Evolutionary conservation across 2,797 vertebrate species (phyloP).

Genomic region (Schizopygopsis malacanthus): DNA sequence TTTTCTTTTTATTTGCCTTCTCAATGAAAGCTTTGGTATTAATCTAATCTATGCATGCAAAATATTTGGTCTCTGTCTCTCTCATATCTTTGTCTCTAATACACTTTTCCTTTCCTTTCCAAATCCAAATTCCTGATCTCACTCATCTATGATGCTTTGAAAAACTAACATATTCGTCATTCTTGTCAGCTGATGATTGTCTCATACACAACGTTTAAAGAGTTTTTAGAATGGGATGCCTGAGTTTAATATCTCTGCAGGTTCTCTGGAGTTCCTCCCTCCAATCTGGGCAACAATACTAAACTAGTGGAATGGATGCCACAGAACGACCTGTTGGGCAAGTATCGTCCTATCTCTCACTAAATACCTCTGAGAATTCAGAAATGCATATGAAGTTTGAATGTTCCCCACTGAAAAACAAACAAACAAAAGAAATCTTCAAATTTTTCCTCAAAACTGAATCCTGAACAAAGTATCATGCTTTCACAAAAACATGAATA

Average conservation of each 20-base stretch:
- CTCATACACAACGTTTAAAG: background rate
- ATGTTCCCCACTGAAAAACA: background rate
- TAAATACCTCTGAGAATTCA: background rate
- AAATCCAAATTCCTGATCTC: background rate
- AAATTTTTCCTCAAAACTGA: background rate
- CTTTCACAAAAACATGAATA: no score
- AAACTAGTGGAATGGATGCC: constrained; percentile 98
- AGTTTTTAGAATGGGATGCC: background rate
- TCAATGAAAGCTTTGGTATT: constrained; percentile 75
- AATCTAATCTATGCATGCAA: constrained; percentile 57
- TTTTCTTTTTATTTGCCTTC: constrained; percentile 70
- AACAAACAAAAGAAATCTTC: no score
- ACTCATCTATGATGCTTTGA: background rate
- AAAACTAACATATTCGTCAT: background rate
- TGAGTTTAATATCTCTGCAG: constrained; percentile 69
- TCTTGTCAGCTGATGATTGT: background rate
- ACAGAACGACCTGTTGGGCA: constrained; percentile 96
- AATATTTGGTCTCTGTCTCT: background rate
- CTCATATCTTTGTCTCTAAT: constrained; percentile 2
- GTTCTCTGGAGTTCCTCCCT: constrained; percentile 92
- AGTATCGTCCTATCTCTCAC: constrained; percentile 63
- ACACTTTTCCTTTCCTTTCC: background rate
- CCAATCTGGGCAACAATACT: constrained; percentile 95
- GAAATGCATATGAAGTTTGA: background rate
- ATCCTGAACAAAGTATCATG: no score